These are phyloP conservation scores for Branchipolynoe longqiensis DNA, from an alignment of 2,888 invertebrate species.

Conservation along the genomic window DNA sequence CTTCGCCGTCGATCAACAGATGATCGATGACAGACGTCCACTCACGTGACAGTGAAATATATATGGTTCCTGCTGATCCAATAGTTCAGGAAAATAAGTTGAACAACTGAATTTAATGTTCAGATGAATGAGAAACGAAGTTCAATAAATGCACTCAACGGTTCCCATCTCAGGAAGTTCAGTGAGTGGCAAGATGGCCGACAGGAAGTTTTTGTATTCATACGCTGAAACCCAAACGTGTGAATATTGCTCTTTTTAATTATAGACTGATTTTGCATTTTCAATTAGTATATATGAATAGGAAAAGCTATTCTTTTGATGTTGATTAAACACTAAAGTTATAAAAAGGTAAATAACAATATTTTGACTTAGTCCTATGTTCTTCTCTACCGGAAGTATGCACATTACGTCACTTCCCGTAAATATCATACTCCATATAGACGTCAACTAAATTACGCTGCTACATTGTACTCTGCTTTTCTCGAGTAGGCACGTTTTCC, in stretches of 20 bases:
- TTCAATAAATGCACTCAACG: background rate
- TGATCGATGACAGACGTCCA: background rate
- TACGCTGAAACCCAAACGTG: background rate
- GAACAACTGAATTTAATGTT: background rate
- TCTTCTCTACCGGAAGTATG: background rate
- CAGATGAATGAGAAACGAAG: background rate
- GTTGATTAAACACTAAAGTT: too few species aligned
- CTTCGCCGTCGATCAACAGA: background rate
- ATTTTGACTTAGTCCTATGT: background rate
- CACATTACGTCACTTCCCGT: constrained; percentile 11
- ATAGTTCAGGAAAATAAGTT: background rate
- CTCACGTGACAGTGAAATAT: background rate
- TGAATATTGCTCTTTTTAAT: background rate
- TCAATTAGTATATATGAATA: too few species aligned
- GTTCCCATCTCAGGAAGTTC: constrained; percentile 9
- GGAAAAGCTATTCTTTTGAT: too few species aligned
- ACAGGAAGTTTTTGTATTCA: background rate
- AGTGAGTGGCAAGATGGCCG: constrained; percentile 17
- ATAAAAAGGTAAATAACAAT: too few species aligned
- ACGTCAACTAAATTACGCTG: too few species aligned
- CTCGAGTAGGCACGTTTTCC: too few species aligned
- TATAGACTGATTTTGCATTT: too few species aligned
- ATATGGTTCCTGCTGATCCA: background rate
- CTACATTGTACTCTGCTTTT: too few species aligned
- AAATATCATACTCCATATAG: background rate